Conservation (phyloP, 2,888 invertebrate genomes). For the Tiphia femorata region DNA sequence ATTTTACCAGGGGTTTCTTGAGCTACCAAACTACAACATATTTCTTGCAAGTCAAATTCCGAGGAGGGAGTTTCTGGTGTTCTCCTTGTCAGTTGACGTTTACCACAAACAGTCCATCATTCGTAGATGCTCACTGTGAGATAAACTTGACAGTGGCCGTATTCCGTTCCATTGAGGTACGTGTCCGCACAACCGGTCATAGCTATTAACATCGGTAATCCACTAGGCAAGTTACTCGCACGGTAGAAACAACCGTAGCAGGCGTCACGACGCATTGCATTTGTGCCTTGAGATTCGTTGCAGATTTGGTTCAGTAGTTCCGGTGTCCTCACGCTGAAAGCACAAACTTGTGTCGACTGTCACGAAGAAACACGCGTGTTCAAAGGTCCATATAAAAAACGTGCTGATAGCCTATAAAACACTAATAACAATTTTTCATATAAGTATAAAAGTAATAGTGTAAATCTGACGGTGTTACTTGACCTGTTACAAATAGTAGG, state of each 20-base stretch:
- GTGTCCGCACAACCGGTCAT: conserved; percentile 54
- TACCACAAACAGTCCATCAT: too few species aligned
- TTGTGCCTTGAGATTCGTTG: conserved; percentile 76
- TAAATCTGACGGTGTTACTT: too few species aligned
- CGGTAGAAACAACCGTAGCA: conserved; percentile 77
- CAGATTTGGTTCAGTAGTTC: conserved; percentile 76
- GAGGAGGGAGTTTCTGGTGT: too few species aligned
- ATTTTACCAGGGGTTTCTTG: too few species aligned
- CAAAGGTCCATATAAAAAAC: too few species aligned
- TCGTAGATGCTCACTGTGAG: conserved; percentile 51
- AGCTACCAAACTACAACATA: too few species aligned
- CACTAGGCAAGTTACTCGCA: conserved; percentile 66
- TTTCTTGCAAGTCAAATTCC: too few species aligned
- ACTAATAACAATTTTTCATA: too few species aligned
- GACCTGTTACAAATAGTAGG: too few species aligned
- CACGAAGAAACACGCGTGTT: background rate
- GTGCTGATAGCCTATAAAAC: too few species aligned
- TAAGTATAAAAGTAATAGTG: too few species aligned
- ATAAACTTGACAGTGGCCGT: conserved; percentile 55
- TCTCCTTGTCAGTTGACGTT: too few species aligned
- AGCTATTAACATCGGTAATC: conserved; percentile 54
- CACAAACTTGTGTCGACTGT: background rate
- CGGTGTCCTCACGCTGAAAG: conserved; percentile 66
- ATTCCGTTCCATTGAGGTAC: conserved; percentile 56
- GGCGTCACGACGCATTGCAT: conserved; percentile 73